Evolutionary conservation across 2,113 vertebrate genomes (phyloP), one percentile per base, ranked within the genome.

Genomic region (Phoxinus phoxinus): DNA sequence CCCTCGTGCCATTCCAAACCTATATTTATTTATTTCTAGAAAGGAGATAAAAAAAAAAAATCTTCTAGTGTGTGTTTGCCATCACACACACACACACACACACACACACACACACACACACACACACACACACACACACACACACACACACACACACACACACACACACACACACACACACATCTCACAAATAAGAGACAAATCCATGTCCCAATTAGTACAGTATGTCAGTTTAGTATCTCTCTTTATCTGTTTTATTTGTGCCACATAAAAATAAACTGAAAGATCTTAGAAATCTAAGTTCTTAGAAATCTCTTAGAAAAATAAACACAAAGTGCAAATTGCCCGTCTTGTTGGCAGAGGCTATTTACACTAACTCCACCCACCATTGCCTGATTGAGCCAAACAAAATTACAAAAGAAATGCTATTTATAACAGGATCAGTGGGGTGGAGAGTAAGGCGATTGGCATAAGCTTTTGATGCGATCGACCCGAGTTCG

Each of bases 191-290:
- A n/a, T n/a, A n/a, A 53, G 6, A 85, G 67, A 19, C 13, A 53
- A 77, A 78, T 77, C 58, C 59, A 85, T 77, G 73, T 78, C 10
- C 59, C 83, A 85, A 78, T 77, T 65, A 67, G 30, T 77, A 32
- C 51, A 67, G 30, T 77, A 32, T 32, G 59, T 25, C 21, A 35
- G 27, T 59, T 30, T 44, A 13, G n/a, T 53, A 9, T 84, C 25
- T 76, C 21, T 63, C 58, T 48, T 71, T 63, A 25, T 63, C 41
- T 65, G 5, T 65, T 37, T 58, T 41, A 6, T 17, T 9, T 17
- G 27, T 30, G 19, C 56, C 27, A 32, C 27, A 76, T 4, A 35
- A 23, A 56, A 77, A 58, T 10, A 11, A 53, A 30, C 25, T 2
- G 32, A 11, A 53, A 27, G 8, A 53, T 76, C 19, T 56, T 35